Conservation (phyloP, 2,888 invertebrate species). For the Aspidiotus destructor region DNA sequence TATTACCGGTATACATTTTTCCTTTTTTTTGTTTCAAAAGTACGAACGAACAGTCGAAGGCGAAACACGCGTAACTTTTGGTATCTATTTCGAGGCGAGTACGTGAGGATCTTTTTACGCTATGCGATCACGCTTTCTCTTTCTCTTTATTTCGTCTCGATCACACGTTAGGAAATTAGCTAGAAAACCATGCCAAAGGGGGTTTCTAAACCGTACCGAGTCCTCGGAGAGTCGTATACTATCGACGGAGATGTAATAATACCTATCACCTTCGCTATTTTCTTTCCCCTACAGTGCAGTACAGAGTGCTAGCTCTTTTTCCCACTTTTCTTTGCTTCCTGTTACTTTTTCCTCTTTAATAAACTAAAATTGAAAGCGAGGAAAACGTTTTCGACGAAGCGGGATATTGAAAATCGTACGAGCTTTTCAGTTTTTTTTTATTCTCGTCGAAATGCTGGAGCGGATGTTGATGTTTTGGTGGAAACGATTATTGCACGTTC, state of each 20-base stretch:
- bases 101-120: slow-evolving; percentile 17
- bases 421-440: no score
- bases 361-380: not conserved
- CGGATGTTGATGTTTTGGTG: no score
- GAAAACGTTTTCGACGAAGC: no score
- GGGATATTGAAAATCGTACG: no score
- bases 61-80: no score
- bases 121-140: slow-evolving; percentile 17
- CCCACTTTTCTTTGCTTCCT: not conserved
- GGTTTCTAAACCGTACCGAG: slow-evolving; percentile 3
- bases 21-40: no score
- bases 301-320: no score
- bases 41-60: not conserved
- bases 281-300: no score
- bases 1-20: slow-evolving; percentile 8
- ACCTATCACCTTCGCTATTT: not conserved
- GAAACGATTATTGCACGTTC: no score
- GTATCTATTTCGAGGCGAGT: not conserved
- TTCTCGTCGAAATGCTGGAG: no score
- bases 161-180: slow-evolving; percentile 14
- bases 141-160: not conserved
- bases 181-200: slow-evolving; percentile 28
- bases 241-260: slow-evolving; percentile 22
- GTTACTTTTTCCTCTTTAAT: not conserved
- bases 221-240: slow-evolving; percentile 25